Base-by-base conservation (phyloP, 2,113 vertebrate genomes). In the Sclerurus mexicanus region DNA sequence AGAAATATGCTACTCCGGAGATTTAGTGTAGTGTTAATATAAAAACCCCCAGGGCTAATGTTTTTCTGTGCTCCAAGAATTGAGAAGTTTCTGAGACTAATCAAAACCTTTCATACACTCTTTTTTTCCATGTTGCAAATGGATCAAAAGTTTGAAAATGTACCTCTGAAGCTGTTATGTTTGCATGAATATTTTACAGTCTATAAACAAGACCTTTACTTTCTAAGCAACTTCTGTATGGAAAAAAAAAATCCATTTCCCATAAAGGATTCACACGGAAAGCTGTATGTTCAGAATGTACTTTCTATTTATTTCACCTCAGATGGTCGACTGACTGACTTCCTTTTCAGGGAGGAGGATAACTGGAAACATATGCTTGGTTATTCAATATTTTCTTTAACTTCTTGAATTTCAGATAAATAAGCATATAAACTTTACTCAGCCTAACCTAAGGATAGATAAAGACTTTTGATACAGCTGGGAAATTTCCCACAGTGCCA, bases 291-390 rank as follows among this genome's bases (percentile, higher is more conserved):
- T 92, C 88, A 92, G 93, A 93, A 84, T 89, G 60, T 81, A 75
- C 88, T 95, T 96, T 94, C 96, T 88, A 72, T 96, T 96, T 95
- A 84, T 92, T 97, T 88, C 90, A 78, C 28, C 76, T 90, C 68
- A 90, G 67, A 90, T 84, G 23, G n/a, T 68, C 0, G 0, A 89
- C 85, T 94, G 72, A 88, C 23, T 76, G 86, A 72, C 66, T 92
- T 96, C 88, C 64, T 95, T 81, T 86, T 64, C 76, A 78, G 80
- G 71, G 56, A 75, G 25, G 11, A 90, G 35, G 44, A 68, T 96
- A 96, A 96, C 31, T 90, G 60, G 72, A 96, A 96, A 90, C 88
- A 94, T 74, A 79, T 96, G 92, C 17, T 84, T 84, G 14, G 19
- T 64, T 91, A 22, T 49, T 56, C 47, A 37, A 5, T 47, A 21